Evolutionary conservation across 2,888 invertebrate species (phyloP), one percentile per base, ranked within the genome.

Genomic region (Xylophagus ater): DNA sequence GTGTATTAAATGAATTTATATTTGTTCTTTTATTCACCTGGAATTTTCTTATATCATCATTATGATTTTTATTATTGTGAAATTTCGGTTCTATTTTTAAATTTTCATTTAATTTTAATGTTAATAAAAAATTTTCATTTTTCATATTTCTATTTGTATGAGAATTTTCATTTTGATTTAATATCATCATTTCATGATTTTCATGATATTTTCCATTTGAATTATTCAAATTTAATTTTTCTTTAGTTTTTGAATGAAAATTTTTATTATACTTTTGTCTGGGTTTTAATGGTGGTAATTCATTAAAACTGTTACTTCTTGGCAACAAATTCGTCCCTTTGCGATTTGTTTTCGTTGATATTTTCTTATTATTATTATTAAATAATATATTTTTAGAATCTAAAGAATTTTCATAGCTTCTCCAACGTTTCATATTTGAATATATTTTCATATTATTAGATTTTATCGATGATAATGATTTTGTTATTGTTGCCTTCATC

Each of bases 401-500:
- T n/a, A n/a, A n/a, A n/a, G n/a, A n/a, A 10, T 31, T 37, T 7
- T 37, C 37, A 12, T 37, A 17, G 18, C 37, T 37, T 9, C 15
- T 29, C 37, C 30, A 42, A 10, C 29, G 43, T 37, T 37, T 41
- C 46, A 34, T n/a, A n/a, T 53, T 34, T 62, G 63, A 25, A 57
- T 63, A 44, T 54, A 62, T 34, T 57, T 53, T 29, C 55, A 52
- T 18, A 50, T 56, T n/a, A n/a, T n/a, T n/a, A n/a, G n/a, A n/a
- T n/a, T n/a, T n/a, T n/a, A n/a, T n/a, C n/a, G n/a, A n/a, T n/a
- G n/a, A n/a, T n/a, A n/a, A n/a, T n/a, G n/a, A n/a, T n/a, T n/a
- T n/a, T n/a, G n/a, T n/a, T n/a, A n/a, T n/a, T n/a, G n/a, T n/a
- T n/a, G n/a, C 31, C 37, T 31, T 31, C n/a, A 24, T 8, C 9